Conservation (phyloP, 1,140 invertebrate genomes). For the Muscidifurax raptorellus region DNA sequence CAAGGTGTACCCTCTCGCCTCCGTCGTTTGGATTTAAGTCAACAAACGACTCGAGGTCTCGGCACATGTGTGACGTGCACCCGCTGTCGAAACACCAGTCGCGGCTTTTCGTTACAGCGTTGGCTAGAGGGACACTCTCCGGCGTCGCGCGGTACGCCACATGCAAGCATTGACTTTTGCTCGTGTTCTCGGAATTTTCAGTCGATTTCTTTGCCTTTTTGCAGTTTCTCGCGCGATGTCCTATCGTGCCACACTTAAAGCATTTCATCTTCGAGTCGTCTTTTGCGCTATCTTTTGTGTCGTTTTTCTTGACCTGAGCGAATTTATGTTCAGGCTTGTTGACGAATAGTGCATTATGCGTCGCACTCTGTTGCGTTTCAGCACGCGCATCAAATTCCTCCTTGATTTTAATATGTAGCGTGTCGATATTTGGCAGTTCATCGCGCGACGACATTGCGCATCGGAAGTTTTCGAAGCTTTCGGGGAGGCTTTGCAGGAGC, state of each 20-base stretch:
- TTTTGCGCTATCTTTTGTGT: background rate
- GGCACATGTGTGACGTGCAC: constrained; percentile 11
- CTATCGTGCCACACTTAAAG: background rate
- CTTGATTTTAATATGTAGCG: too few species aligned
- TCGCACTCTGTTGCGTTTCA: too few species aligned
- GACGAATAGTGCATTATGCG: too few species aligned
- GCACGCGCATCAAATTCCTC: too few species aligned
- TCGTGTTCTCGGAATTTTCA: background rate
- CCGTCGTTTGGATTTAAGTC: too few species aligned
- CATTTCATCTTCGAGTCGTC: constrained; percentile 6
- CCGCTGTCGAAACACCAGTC: constrained; percentile 15
- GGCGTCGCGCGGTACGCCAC: background rate
- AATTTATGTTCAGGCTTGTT: too few species aligned
- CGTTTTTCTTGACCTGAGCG: too few species aligned
- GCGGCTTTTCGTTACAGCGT: background rate
- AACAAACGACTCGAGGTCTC: too few species aligned
- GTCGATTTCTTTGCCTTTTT: background rate
- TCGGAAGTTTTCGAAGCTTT: too few species aligned
- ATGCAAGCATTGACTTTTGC: background rate
- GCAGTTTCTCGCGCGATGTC: background rate
- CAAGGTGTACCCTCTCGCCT: too few species aligned
- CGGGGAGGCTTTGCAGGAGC: background rate
- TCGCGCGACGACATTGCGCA: too few species aligned
- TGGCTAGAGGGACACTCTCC: background rate
- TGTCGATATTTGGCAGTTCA: too few species aligned